A percentile compares a stretch with the other conserved stretches of the same genome.
Evolutionary conservation across 2,113 vertebrate genomes (phyloP).

Genomic region (Sialia sialis): DNA sequence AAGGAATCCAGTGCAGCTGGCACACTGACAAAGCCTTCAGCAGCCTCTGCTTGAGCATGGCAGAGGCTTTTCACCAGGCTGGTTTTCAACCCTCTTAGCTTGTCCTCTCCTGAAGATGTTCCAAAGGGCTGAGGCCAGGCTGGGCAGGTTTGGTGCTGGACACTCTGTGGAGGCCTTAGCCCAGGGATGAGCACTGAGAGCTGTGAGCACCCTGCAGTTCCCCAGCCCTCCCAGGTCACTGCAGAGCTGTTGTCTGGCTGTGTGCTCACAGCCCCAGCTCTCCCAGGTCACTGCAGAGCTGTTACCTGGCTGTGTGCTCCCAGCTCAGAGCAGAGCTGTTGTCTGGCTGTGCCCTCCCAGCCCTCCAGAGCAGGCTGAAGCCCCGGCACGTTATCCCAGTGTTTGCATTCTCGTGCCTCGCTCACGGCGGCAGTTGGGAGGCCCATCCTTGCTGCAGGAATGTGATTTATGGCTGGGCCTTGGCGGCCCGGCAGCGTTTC

Average conservation of each 20-base stretch:
- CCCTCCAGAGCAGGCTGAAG: neutral
- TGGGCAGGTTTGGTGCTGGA: neutral
- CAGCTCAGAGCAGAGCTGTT: too few species aligned
- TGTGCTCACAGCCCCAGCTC: neutral
- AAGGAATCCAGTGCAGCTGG: too few species aligned
- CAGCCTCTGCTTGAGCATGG: neutral
- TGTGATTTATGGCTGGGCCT: constrained; percentile 9
- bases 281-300: too few species aligned
- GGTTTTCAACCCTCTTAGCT: neutral
- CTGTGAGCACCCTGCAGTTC: neutral
- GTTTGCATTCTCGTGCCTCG: constrained; percentile 2
- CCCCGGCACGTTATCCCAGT: neutral
- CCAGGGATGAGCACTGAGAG: neutral
- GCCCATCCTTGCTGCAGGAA: constrained; percentile 17
- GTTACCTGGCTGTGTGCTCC: neutral
- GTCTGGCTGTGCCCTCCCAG: neutral
- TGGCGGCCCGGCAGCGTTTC: neutral
- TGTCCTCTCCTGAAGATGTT: neutral
- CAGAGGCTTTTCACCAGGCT: neutral
- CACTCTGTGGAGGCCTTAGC: neutral
- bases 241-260: neutral
- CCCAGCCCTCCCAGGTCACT: neutral
- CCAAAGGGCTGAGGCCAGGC: neutral
- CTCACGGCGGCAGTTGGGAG: neutral
- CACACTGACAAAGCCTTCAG: neutral